A percentile compares a stretch with the other conserved stretches of the same genome.
Evolutionary conservation across 2,113 vertebrate genomes (phyloP).

Genomic region (Actinemys pallida): DNA sequence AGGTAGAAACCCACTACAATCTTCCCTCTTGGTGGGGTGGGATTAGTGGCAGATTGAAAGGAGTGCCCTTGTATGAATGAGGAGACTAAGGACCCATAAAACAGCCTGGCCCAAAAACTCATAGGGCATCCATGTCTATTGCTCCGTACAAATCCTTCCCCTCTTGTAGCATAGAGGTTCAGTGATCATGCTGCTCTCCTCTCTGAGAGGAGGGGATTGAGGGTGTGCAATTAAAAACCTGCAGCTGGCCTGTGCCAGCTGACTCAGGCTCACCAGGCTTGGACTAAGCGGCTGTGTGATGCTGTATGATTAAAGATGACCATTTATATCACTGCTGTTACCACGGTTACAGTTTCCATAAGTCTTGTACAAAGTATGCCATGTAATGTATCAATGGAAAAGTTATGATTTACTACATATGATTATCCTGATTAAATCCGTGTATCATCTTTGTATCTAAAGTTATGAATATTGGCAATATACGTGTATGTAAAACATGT

Average conservation of each 20-base stretch:
- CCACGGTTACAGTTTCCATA: too few relatives aligned
- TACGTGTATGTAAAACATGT: too few relatives aligned
- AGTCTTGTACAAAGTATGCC: too few relatives aligned
- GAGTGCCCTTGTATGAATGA: fast-evolving
- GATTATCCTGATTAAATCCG: too few relatives aligned
- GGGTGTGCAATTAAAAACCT: background rate
- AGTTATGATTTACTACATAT: too few relatives aligned
- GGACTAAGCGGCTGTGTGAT: background rate
- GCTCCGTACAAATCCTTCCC: background rate
- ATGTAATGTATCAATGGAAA: too few relatives aligned
- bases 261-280: background rate
- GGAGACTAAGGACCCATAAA: background rate
- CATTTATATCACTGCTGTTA: too few relatives aligned
- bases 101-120: background rate
- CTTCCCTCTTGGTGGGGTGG: background rate
- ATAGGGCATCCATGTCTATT: background rate
- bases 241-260: background rate
- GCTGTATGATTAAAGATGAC: too few relatives aligned
- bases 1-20: background rate
- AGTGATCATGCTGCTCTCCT: background rate
- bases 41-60: background rate
- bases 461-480: too few relatives aligned
- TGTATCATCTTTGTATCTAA: too few relatives aligned
- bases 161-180: background rate
- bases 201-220: too few relatives aligned